These are phyloP conservation scores for Bombycilla garrulus DNA, from an alignment of 2,113 vertebrate genomes.

Conservation along the genomic window DNA sequence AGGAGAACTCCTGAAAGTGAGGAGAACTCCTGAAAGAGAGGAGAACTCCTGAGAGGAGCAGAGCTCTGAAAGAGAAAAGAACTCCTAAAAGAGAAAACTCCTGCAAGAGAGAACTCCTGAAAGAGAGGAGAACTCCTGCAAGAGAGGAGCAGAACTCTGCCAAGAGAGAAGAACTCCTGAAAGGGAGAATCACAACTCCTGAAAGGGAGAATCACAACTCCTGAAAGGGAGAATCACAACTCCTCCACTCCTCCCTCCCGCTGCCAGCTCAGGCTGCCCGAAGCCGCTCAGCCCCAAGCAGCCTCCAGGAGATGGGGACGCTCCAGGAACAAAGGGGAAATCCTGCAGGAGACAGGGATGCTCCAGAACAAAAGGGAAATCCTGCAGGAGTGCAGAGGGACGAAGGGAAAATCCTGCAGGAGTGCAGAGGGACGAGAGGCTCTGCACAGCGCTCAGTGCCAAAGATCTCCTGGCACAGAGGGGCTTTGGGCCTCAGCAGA, in stretches of 20 bases:
- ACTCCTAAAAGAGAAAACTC: too few species aligned
- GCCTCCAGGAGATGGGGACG: neutral
- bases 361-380: neutral
- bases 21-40: too few species aligned
- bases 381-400: neutral
- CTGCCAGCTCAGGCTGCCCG: fast-evolving
- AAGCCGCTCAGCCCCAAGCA: fast-evolving
- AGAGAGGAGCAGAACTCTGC: too few species aligned
- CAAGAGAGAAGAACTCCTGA: too few species aligned
- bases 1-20: too few species aligned
- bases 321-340: neutral
- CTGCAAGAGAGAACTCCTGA: too few species aligned
- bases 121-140: too few species aligned
- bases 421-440: neutral
- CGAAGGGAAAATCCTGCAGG: too few species aligned
- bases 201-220: too few species aligned
- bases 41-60: too few species aligned
- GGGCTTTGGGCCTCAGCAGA: neutral
- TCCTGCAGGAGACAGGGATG: neutral
- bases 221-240: fast-evolving
- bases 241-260: fast-evolving
- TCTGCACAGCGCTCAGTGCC: fast-evolving
- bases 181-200: too few species aligned
- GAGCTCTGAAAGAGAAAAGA: too few species aligned
- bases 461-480: neutral